Conservation (phyloP, 1,140 invertebrate species). For the Caenorhabditis elegans region DNA sequence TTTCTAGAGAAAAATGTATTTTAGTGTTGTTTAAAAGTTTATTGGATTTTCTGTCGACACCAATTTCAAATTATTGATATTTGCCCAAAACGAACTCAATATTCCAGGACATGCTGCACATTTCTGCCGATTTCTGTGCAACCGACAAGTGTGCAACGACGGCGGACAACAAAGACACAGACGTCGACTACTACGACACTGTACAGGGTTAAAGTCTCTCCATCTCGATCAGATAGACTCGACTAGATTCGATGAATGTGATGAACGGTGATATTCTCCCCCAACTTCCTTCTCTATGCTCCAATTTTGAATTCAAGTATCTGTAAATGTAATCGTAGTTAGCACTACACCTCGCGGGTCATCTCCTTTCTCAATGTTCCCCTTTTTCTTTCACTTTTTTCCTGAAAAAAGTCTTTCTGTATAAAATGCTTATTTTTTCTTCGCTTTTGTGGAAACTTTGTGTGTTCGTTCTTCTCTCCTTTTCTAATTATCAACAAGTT, state of each 20-base stretch:
- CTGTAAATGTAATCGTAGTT: slow-evolving; percentile 27
- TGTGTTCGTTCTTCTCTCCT: not conserved
- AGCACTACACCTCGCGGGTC: slow-evolving; percentile 19
- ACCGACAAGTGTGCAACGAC: slow-evolving; percentile 17
- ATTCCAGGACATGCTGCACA: not conserved
- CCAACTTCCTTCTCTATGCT: slow-evolving; percentile 1
- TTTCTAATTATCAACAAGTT: not conserved
- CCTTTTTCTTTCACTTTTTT: not conserved
- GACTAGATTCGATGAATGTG: slow-evolving; percentile 31
- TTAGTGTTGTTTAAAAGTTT: too few species aligned
- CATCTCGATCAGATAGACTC: not conserved
- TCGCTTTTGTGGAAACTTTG: slow-evolving; percentile 29
- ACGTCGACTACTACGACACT: slow-evolving; percentile 40
- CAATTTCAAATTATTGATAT: too few species aligned
- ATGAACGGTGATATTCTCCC: slow-evolving; percentile 27
- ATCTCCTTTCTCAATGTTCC: slow-evolving; percentile 15
- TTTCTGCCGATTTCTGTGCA: slow-evolving; percentile 40
- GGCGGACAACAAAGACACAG: slow-evolving; percentile 31
- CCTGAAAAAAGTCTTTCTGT: not conserved
- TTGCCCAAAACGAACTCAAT: too few species aligned
- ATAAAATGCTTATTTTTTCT: not conserved
- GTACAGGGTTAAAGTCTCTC: slow-evolving; percentile 31
- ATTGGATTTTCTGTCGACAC: too few species aligned
- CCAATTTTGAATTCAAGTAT: not conserved
- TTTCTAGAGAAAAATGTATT: too few species aligned